A percentile compares a stretch with the other conserved stretches of the same genome.
Conservation (phyloP, 2,888 invertebrate species). For the Isoperla grammatica region DNA sequence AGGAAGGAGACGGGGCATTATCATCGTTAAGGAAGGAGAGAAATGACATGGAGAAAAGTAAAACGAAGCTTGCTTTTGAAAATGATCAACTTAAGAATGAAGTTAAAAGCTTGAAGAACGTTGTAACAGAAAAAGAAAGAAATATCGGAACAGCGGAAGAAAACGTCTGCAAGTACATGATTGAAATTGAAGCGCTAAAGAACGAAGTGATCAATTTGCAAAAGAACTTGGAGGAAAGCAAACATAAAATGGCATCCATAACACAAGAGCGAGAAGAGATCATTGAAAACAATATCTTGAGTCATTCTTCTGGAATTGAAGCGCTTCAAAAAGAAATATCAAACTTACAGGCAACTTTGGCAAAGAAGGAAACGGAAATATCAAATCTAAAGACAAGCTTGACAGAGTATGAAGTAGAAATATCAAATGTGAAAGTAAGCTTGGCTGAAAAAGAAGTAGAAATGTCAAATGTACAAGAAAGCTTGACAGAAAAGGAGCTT, state of each 20-base stretch:
- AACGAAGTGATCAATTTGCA: not conserved
- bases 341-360: not conserved
- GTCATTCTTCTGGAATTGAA: not conserved
- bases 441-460: not conserved
- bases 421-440: not conserved
- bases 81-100: not conserved
- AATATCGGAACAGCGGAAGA: not conserved
- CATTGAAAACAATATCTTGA: not conserved
- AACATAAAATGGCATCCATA: not conserved
- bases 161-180: not conserved
- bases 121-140: not conserved
- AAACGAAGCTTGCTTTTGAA: not conserved
- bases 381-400: not conserved
- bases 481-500: not conserved
- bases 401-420: not conserved
- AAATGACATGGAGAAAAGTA: not conserved
- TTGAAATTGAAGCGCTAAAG: not conserved
- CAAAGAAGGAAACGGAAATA: too few relatives aligned
- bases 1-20: not conserved
- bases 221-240: not conserved
- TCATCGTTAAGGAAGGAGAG: not conserved
- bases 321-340: not conserved
- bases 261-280: not conserved
- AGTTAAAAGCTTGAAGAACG: not conserved
- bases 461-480: not conserved